phyloP scores from a whole-genome alignment of 2,113 vertebrate species.

The Engraulis encrasicolus region DNA sequence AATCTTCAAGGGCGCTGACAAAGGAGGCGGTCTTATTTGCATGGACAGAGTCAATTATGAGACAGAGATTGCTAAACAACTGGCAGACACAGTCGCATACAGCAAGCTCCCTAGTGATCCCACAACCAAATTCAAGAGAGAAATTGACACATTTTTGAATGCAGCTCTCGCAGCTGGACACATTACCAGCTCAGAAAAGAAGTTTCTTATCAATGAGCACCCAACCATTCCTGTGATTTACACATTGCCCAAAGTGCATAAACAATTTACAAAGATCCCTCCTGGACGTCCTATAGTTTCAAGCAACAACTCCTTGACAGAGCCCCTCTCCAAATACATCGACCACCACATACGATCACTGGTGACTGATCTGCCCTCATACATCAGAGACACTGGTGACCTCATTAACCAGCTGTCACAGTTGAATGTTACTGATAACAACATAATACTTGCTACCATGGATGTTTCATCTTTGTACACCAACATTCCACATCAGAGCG shows the following conservation, averaged over 20 bases:
- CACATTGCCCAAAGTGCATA: not conserved
- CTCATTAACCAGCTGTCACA: not conserved
- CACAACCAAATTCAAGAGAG: not conserved
- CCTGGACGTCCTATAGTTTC: not conserved
- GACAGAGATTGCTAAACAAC: not conserved
- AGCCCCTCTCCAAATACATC: no score
- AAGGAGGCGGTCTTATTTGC: not conserved
- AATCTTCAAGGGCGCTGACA: not conserved
- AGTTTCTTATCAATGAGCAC: not conserved
- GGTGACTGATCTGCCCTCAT: no score
- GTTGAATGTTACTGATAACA: not conserved
- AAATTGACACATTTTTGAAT: not conserved
- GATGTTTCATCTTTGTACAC: not conserved
- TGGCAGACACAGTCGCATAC: not conserved
- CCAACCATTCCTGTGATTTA: not conserved
- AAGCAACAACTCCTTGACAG: not conserved
- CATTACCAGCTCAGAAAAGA: not conserved
- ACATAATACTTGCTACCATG: not conserved
- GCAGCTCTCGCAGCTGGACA: not conserved
- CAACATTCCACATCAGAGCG: not conserved
- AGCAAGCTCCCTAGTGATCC: not conserved
- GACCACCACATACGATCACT: no score
- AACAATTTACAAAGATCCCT: not conserved
- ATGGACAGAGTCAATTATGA: not conserved
- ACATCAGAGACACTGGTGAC: not conserved